A percentile compares a stretch with the other conserved stretches of the same genome.
These are phyloP conservation scores for Amiota minor DNA, from an alignment of 2,888 invertebrate genomes.

Conservation along the genomic window DNA sequence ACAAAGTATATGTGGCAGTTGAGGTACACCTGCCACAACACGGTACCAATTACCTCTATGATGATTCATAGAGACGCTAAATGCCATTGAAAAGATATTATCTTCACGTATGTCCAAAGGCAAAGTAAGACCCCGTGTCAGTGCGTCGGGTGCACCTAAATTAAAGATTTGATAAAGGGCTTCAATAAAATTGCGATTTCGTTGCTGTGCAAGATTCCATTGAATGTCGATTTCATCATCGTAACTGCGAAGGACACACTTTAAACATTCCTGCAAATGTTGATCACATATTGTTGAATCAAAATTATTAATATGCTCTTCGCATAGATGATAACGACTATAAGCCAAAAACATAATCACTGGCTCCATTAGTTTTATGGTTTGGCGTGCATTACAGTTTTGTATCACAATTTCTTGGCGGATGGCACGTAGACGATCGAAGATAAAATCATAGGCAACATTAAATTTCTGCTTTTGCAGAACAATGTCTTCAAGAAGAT, in stretches of 20 bases:
- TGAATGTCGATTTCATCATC: conserved; percentile 71
- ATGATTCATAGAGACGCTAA: conserved; percentile 76
- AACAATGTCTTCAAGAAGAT: conserved; percentile 75
- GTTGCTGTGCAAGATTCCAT: conserved; percentile 46
- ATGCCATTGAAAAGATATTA: conserved; percentile 64
- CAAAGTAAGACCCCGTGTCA: conserved; percentile 74
- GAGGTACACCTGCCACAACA: conserved; percentile 73
- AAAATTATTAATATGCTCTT: conserved; percentile 74
- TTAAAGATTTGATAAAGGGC: conserved; percentile 77
- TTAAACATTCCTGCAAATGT: conserved; percentile 79
- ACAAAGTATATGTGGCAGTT: conserved; percentile 75
- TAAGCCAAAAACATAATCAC: conserved; percentile 79
- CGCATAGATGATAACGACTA: conserved; percentile 77
- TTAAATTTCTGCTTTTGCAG: conserved; percentile 71
- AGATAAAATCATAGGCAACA: conserved; percentile 79
- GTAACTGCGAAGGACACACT: conserved; percentile 76
- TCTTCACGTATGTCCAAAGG: conserved; percentile 70
- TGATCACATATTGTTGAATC: conserved; percentile 78
- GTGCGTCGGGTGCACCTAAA: conserved; percentile 75
- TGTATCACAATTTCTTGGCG: conserved; percentile 82
- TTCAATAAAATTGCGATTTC: conserved; percentile 75
- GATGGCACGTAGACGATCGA: conserved; percentile 79
- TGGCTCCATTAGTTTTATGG: conserved; percentile 76
- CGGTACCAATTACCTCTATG: conserved; percentile 77
- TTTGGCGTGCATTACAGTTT: conserved; percentile 72